Base-by-base conservation (phyloP, 2,797 vertebrate species). In the Anomalospiza imberbis region DNA sequence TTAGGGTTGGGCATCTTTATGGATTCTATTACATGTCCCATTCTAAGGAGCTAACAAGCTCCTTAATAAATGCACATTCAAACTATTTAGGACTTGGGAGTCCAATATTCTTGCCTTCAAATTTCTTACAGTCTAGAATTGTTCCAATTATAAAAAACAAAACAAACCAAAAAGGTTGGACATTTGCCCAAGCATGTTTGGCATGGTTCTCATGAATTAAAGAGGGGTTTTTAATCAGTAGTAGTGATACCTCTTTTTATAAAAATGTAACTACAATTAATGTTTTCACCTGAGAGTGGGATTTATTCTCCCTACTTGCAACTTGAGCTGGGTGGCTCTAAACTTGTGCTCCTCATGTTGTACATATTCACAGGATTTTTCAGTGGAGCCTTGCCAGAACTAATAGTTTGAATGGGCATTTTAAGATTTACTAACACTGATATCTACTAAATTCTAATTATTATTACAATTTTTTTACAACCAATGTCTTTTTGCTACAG, bases 161-260 rank as follows among this genome's bases (percentile, higher is more conserved):
- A 53, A 22, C 3, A 17, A 34, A 50, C 5, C 2, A 29, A 50
- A 42, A 12, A 12, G 0, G 17, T n/a, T n/a, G 31, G 10, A 19
- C 5, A 29, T 50, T 42, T 80, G 10, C 40, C 20, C 28, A 76
- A 58, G 29, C 18, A 61, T 55, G 3, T 13, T 71, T 63, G 40
- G 10, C 20, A 66, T 8, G 3, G 4, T 40, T 79, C 10, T 19
- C 17, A 50, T 61, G 22, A 79, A 73, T 15, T 12, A 32, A 76
- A 22, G 3, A 61, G 20, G 12, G 2, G 0, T 44, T 87, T 82
- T 73, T 25, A 79, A 58, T 6, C 24, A 70, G 22, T n/a, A 77
- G 9, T 17, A 77, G 15, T 28, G 9, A 38, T 34, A 10, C 3
- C 3, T 76, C 26, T 32, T 80, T 85, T 70, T 70, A 22, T 29